These are phyloP conservation scores for Fopius arisanus DNA, from an alignment of 1,140 invertebrate genomes.

Conservation along the genomic window DNA sequence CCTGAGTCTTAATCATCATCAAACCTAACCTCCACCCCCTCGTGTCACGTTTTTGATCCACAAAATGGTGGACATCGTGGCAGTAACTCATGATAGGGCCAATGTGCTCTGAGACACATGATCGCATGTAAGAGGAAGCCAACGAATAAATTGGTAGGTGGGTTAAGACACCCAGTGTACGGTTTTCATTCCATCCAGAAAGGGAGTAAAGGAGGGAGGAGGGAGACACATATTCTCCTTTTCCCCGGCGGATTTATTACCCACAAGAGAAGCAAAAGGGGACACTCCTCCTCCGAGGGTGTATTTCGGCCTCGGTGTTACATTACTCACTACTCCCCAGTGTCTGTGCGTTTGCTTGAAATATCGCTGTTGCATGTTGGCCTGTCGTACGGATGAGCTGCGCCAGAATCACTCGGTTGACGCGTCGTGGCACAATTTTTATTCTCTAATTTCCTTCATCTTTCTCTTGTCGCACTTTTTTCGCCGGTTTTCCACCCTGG, in stretches of 20 bases:
- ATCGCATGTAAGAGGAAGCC: constrained; percentile 25
- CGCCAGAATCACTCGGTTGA: constrained; percentile 21
- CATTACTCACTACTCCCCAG: constrained; percentile 32
- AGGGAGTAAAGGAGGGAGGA: background rate
- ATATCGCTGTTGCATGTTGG: constrained; percentile 36
- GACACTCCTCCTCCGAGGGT: background rate
- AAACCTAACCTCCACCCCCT: background rate
- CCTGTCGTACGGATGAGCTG: constrained; percentile 32
- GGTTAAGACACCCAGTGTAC: constrained; percentile 17
- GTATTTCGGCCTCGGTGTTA: constrained; percentile 24
- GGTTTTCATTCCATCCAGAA: constrained; percentile 10
- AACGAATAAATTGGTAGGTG: constrained; percentile 26
- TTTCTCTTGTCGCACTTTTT: background rate
- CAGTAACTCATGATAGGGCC: background rate
- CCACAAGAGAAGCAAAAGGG: constrained; percentile 20
- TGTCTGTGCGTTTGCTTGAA: constrained; percentile 25
- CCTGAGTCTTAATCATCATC: constrained; percentile 21
- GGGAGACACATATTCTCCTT: constrained; percentile 19
- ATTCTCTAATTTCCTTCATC: background rate
- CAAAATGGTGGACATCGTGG: constrained; percentile 13
- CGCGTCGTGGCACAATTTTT: constrained; percentile 5
- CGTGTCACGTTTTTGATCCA: background rate
- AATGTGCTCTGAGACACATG: constrained; percentile 15
- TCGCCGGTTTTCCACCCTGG: background rate
- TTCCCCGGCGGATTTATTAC: constrained; percentile 24